Base-by-base conservation (phyloP, 2,888 invertebrate genomes). In the Leucoma salicis region DNA sequence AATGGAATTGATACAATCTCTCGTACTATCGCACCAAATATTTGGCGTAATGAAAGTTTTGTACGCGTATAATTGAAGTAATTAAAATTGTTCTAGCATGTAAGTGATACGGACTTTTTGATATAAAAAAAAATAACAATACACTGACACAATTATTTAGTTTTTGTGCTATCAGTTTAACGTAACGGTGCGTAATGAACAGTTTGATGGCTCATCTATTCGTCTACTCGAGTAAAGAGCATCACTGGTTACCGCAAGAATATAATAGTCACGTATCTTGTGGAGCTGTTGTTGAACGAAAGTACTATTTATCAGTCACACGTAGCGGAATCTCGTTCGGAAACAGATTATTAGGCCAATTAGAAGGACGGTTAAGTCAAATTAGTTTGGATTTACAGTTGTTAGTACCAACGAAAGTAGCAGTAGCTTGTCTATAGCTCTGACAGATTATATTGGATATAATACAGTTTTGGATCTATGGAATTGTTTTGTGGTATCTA, bases 161-260 rank as follows among this genome's bases (percentile, higher is more conserved):
- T 71, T 70, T 77, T 70, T 74, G 54, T 59, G 70, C 67, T 69
- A 71, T n/a, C 67, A 63, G 61, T 57, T 64, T 63, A 60, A 48
- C 48, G 55, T 72, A 76, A 77, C 74, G 71, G 74, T 71, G 61
- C 54, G 38, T 34, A 35, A 41, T 31, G 37, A 34, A 37, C 38
- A 36, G 35, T 40, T 12, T 21, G 31, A 43, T 14, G 2, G n/a
- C 11, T 14, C 62, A 15, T 31, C 31, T 15, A 10, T 11, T 48
- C 57, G 51, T 74, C 54, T 74, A 74, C 73, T 74, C 76, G 74
- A 57, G 64, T 62, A 63, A 62, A 59, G 51, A 49, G 50, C 51
- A 57, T 62, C 52, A 54, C 39, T 40, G 44, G 59, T 57, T 60
- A 64, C 63, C 54, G 57, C 58, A 63, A 53, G 42, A 31, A 44